Base-by-base conservation (phyloP, 2,113 vertebrate species). In the Oostethus manadensis region DNA sequence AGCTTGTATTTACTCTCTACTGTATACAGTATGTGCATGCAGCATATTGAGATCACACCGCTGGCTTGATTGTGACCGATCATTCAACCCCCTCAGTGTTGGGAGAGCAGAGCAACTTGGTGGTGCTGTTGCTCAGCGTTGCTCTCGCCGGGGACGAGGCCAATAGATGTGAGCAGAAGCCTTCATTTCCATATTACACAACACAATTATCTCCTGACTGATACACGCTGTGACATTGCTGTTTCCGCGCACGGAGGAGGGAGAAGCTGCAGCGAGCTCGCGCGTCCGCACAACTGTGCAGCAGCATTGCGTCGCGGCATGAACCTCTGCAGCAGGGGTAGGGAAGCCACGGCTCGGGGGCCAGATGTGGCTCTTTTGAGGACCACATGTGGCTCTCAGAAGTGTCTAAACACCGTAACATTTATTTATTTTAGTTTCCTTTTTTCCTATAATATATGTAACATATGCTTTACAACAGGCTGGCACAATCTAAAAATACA, bases 161-260 rank as follows among this genome's bases (percentile, higher is more conserved):
- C 17, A 11, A 55, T 56, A 56, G 38, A 56, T 56, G 38, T 21
- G 21, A 44, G 40, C 40, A 43, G 21, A 57, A 57, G 15, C 55
- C 38, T 42, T 57, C 7, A 57, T 57, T 43, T 42, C 40, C 38
- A 57, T 44, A 44, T 57, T 57, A 57, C 26, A 44, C 55, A 57
- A 57, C 55, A 42, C 40, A 57, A 57, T 57, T 43, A 42, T 57
- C 40, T 40, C 55, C n/a, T 57, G 55, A 57, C 21, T 57, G 55
- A 57, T 57, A 40, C 40, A 44, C 40, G 18, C 21, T 21, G 21
- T 57, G 55, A 44, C 40, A 44, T 21, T 57, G 55, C 55, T 44
- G 15, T 57, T 44, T 55, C 18, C 35, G 53, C 38, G 35, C 35
- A 15, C 18, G 6, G 53, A 35, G 53, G n/a, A 11, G 16, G 4